A percentile compares a stretch with the other conserved stretches of the same genome.
Conservation (phyloP, 2,888 invertebrate species). For the Brenthis hecate region DNA sequence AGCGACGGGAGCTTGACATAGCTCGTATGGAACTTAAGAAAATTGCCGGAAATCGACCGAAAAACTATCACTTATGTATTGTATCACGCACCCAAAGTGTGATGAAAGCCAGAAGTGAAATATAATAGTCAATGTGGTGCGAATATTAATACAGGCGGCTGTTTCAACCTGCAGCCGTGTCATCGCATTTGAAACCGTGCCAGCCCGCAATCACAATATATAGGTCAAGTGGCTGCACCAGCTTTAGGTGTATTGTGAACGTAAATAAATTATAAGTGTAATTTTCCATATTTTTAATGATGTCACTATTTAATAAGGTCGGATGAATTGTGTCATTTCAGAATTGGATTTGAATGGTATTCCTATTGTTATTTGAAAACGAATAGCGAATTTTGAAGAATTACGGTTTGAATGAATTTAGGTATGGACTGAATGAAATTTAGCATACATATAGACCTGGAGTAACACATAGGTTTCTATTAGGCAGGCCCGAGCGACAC, state of each 20-base stretch:
- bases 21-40: no score
- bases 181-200: slow-evolving; percentile 64
- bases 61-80: no score
- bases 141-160: slow-evolving; percentile 45
- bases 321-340: background rate
- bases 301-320: background rate
- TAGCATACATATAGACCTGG: no score
- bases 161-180: slow-evolving; percentile 45
- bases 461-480: no score
- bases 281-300: slow-evolving; percentile 12
- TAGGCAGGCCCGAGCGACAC: no score
- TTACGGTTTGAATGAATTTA: no score
- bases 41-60: no score
- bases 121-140: background rate
- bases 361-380: background rate
- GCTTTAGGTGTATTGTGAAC: slow-evolving; percentile 33
- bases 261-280: slow-evolving; percentile 23
- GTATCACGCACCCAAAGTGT: no score
- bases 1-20: no score
- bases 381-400: no score
- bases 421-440: no score
- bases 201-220: slow-evolving; percentile 72
- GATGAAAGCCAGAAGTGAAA: no score
- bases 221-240: slow-evolving; percentile 77
- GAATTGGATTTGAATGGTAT: background rate